A percentile compares a stretch with the other conserved stretches of the same genome.
phyloP scores from a whole-genome alignment of 64 coral and sea anemone genomes.

The Acropora yongei region DNA sequence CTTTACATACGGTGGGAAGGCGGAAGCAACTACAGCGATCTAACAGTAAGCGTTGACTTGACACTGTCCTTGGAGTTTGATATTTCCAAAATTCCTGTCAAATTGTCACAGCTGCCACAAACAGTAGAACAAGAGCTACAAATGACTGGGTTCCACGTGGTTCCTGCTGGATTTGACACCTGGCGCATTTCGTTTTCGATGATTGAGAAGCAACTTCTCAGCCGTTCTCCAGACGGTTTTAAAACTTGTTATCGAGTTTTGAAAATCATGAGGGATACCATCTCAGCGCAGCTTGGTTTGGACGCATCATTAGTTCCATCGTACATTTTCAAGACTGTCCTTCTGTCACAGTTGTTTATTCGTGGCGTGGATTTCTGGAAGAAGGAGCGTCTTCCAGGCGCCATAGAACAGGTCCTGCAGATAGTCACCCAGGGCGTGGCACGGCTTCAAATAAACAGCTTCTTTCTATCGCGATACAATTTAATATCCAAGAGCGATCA shows the following conservation, averaged over 20 bases:
- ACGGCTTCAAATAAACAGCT: neutral
- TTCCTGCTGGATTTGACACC: constrained; percentile 34
- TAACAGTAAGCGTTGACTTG: constrained; percentile 30
- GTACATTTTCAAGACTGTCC: constrained; percentile 40
- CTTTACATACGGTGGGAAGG: constrained; percentile 16
- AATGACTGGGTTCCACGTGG: constrained; percentile 21
- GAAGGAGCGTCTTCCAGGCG: neutral
- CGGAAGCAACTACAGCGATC: constrained; percentile 22
- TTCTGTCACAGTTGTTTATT: constrained; percentile 5
- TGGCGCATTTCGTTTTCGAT: constrained; percentile 54
- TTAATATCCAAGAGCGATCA: constrained; percentile 12
- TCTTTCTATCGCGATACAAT: constrained; percentile 11
- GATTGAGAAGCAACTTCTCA: constrained; percentile 21
- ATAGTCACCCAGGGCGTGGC: neutral
- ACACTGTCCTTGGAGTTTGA: constrained; percentile 25
- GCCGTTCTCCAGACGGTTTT: constrained; percentile 25
- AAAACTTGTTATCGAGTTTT: constrained; percentile 18
- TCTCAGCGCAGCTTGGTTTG: neutral
- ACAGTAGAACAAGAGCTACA: neutral
- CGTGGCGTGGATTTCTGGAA: neutral
- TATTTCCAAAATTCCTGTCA: constrained; percentile 29
- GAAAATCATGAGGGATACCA: constrained; percentile 28
- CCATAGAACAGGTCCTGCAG: neutral
- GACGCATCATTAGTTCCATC: constrained; percentile 38
- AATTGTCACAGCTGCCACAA: neutral